phyloP scores from a whole-genome alignment of 2,113 vertebrate genomes.

The Turnix velox region DNA sequence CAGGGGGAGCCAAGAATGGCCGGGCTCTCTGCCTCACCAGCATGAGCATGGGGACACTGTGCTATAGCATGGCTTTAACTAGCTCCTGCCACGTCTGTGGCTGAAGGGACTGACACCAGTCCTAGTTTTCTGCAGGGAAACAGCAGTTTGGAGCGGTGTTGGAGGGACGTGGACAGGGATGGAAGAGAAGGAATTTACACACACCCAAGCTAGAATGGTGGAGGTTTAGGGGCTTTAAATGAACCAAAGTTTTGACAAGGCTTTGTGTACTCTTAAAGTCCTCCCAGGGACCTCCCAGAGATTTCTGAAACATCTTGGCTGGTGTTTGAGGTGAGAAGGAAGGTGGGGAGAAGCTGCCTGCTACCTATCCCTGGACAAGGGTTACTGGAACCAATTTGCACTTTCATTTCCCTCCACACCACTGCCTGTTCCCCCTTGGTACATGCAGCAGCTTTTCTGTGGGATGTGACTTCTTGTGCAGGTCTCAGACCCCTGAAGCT shows the following conservation, averaged over 20 bases:
- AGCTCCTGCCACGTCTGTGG: neutral
- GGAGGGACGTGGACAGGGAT: neutral
- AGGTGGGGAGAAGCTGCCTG: neutral
- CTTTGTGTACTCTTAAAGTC: neutral
- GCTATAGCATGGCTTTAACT: neutral
- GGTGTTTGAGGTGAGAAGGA: neutral
- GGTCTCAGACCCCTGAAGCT: neutral
- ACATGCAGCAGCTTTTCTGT: accelerated
- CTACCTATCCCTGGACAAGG: neutral
- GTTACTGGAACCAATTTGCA: neutral
- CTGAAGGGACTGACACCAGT: neutral
- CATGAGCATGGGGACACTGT: neutral
- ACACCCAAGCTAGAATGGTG: neutral
- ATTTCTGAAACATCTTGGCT: neutral
- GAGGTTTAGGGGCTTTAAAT: neutral
- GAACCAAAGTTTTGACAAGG: neutral
- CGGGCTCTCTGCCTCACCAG: conserved; percentile 43
- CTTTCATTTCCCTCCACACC: neutral
- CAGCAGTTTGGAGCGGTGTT: neutral
- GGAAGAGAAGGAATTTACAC: neutral
- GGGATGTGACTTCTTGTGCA: neutral
- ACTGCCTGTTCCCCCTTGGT: neutral
- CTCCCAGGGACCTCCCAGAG: neutral
- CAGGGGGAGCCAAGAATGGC: conserved; percentile 57
- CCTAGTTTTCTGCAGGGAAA: neutral